phyloP scores from a whole-genome alignment of 2,797 vertebrate genomes.

The Malurus leucopterus region DNA sequence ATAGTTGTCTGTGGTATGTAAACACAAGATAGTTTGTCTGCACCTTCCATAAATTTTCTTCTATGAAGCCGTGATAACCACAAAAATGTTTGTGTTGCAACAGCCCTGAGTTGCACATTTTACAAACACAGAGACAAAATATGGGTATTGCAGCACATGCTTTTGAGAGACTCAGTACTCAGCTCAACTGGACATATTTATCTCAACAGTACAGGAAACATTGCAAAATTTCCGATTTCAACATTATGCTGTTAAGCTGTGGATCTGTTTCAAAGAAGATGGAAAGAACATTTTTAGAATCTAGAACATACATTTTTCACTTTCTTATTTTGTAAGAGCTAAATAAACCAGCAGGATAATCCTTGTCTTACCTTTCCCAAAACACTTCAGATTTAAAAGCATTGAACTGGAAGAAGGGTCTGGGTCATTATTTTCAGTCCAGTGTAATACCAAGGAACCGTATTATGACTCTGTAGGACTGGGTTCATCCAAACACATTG shows the following conservation, averaged over 20 bases:
- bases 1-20: neutral
- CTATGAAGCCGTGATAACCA: neutral
- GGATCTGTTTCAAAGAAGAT: neutral
- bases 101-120: neutral
- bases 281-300: neutral
- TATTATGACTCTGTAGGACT: neutral
- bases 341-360: neutral
- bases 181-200: neutral
- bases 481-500: neutral
- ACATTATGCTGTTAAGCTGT: neutral
- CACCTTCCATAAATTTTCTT: neutral
- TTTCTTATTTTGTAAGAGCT: neutral
- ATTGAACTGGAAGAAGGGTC: neutral
- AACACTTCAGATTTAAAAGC: neutral
- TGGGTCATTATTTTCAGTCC: neutral
- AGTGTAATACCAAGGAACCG: neutral
- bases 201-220: neutral
- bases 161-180: neutral
- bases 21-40: neutral
- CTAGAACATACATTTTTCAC: neutral
- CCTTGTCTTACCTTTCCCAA: neutral
- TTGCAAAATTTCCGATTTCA: conserved; percentile 28
- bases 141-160: neutral
- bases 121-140: neutral
- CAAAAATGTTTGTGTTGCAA: neutral